phyloP scores from a whole-genome alignment of 2,888 invertebrate species.

The Phanerotoma sp. region DNA sequence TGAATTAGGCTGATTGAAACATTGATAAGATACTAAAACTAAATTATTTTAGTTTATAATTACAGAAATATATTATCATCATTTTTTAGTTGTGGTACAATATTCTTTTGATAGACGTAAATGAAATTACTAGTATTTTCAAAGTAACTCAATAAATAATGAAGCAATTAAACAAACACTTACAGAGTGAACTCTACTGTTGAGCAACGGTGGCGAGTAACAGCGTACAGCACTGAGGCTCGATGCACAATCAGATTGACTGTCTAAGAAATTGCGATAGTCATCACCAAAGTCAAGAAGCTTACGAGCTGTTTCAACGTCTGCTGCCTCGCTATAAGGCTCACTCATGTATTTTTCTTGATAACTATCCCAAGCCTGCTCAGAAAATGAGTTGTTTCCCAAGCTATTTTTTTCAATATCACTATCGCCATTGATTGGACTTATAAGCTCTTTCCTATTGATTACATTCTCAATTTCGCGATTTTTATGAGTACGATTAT shows the following conservation, averaged over 20 bases:
- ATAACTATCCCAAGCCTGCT: constrained; percentile 95
- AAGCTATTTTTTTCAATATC: constrained; percentile 63
- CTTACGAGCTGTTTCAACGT: constrained; percentile 81
- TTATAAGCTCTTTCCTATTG: constrained; percentile 42
- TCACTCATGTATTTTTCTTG: constrained; percentile 92
- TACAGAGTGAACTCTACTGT: constrained; percentile 51
- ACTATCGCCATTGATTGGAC: constrained; percentile 62
- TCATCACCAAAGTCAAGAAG: constrained; percentile 88
- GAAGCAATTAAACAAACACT: constrained; percentile 33
- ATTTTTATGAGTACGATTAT: constrained; percentile 42
- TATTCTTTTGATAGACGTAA: too few relatives aligned
- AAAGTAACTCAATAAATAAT: neutral
- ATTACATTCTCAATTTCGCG: constrained; percentile 40
- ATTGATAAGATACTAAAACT: too few relatives aligned
- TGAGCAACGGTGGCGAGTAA: constrained; percentile 57
- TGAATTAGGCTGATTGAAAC: too few relatives aligned
- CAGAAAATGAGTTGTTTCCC: constrained; percentile 74
- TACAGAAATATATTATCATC: too few relatives aligned
- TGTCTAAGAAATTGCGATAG: constrained; percentile 85
- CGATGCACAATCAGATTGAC: constrained; percentile 86
- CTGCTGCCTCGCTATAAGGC: constrained; percentile 83
- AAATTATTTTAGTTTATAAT: too few relatives aligned
- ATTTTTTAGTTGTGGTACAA: too few relatives aligned
- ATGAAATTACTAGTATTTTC: too few relatives aligned
- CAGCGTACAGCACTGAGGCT: constrained; percentile 68